A percentile compares a stretch with the other conserved stretches of the same genome.
These are phyloP conservation scores for Psephotus haematonotus DNA, from an alignment of 2,113 vertebrate genomes.

Conservation along the genomic window DNA sequence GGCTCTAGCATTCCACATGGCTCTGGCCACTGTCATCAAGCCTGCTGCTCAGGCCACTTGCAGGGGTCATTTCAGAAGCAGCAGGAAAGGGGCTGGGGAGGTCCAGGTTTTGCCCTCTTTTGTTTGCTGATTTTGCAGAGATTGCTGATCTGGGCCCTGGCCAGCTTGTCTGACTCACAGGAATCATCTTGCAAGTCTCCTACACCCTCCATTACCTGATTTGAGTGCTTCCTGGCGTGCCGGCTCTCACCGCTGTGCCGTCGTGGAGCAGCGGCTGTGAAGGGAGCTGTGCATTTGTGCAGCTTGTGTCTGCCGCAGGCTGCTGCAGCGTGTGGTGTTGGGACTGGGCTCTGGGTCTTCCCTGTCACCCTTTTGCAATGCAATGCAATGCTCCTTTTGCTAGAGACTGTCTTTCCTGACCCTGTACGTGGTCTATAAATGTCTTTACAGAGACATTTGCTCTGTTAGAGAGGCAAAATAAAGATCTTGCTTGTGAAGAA, in stretches of 20 bases:
- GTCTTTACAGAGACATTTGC: background rate
- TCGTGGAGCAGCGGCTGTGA: background rate
- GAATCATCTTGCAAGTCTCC: slow-evolving; percentile 11
- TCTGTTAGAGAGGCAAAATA: background rate
- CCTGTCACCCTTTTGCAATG: background rate
- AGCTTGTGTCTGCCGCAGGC: background rate
- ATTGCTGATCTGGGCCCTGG: slow-evolving; percentile 27
- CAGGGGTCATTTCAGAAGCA: background rate
- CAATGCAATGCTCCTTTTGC: background rate
- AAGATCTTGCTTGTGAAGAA: background rate
- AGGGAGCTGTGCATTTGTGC: slow-evolving; percentile 30
- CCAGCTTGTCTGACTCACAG: slow-evolving; percentile 40
- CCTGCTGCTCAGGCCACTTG: rapidly evolving
- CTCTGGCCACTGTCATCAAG: background rate
- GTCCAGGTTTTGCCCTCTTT: slow-evolving; percentile 20
- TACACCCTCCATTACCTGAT: slow-evolving; percentile 59
- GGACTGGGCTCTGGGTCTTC: background rate
- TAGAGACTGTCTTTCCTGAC: background rate
- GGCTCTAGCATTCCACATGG: background rate
- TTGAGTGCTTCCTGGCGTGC: background rate
- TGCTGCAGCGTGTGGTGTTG: background rate
- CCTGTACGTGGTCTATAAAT: rapidly evolving
- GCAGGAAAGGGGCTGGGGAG: slow-evolving; percentile 29
- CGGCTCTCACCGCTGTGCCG: background rate
- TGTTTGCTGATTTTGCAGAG: slow-evolving; percentile 31